Base-by-base conservation (phyloP, 2,113 vertebrate genomes). In the Cacatua alba region DNA sequence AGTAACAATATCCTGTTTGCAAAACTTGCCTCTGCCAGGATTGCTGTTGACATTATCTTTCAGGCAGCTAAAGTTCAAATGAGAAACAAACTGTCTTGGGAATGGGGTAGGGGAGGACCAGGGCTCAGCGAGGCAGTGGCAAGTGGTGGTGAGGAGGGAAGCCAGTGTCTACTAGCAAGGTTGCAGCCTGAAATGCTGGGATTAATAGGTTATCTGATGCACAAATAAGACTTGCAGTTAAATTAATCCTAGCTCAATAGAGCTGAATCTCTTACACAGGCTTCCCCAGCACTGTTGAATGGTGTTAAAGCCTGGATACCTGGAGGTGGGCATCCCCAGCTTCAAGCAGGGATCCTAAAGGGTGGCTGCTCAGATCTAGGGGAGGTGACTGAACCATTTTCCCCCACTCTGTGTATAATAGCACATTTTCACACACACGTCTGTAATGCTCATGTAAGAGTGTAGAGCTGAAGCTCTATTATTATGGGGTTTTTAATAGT, bases 31-130 rank as follows among this genome's bases (percentile, higher is more conserved):
- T 17, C 62, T 4, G 1, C 67, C 7, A n/a, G 18, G 44, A 52
- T 94, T 83, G 86, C 92, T 85, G 92, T 53, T 93, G 92, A 91
- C 78, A 39, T 95, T 76, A 26, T 92, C 83, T 94, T 76, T 71
- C 71, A 48, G 57, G 79, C 74, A 93, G 75, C 67, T 89, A 1
- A 92, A 91, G 63, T 85, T 97, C 91, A 94, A 65, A 76, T 21
- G 91, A 95, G 79, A 96, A 97, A 82, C 68, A 86, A 93, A 91
- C 85, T 55, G 74, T 39, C 63, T 72, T 51, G 68, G 86, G 80
- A 63, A 84, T n/a, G 76, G 85, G 62, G 57, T 86, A 83, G 87
- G 86, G 33, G 29, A 89, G 77, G 71, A 95, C 48, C 64, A 52
- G 87, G 78, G 72, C 46, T 55, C 59, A 62, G 39, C 7, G 3